phyloP scores from a whole-genome alignment of 2,888 invertebrate genomes.

The Cosmia pyralina region DNA sequence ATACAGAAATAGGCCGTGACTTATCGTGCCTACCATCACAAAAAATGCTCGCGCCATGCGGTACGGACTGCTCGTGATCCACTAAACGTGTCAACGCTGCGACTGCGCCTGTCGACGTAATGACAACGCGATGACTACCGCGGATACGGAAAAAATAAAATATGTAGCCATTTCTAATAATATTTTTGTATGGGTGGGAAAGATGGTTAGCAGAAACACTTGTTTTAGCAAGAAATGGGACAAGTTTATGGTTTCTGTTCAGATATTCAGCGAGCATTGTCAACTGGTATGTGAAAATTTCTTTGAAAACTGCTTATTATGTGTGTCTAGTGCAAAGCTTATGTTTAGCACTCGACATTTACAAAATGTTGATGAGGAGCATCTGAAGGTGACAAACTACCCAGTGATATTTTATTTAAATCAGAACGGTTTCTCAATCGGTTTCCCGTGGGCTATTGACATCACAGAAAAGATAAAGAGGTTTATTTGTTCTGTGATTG shows the following conservation, averaged over 20 bases:
- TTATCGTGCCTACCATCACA: neutral
- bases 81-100: constrained; percentile 68
- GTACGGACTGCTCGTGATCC: constrained; percentile 63
- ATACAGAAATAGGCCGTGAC: constrained; percentile 21
- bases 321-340: neutral
- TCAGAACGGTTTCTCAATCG: too few relatives aligned
- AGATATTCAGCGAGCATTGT: neutral
- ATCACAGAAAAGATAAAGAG: too few relatives aligned
- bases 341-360: neutral
- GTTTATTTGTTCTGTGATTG: too few relatives aligned
- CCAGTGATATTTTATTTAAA: neutral
- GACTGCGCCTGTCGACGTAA: constrained; percentile 44
- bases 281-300: neutral
- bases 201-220: constrained; percentile 6
- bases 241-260: constrained; percentile 1
- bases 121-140: constrained; percentile 50
- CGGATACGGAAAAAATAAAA: constrained; percentile 51
- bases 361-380: neutral
- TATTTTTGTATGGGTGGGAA: constrained; percentile 16
- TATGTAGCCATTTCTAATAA: constrained; percentile 20
- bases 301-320: neutral
- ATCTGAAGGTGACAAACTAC: neutral
- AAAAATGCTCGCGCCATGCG: constrained; percentile 37
- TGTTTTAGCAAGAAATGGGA: neutral
- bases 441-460: too few relatives aligned